Conservation (phyloP, 2,113 vertebrate genomes). For the Platichthys stellatus region DNA sequence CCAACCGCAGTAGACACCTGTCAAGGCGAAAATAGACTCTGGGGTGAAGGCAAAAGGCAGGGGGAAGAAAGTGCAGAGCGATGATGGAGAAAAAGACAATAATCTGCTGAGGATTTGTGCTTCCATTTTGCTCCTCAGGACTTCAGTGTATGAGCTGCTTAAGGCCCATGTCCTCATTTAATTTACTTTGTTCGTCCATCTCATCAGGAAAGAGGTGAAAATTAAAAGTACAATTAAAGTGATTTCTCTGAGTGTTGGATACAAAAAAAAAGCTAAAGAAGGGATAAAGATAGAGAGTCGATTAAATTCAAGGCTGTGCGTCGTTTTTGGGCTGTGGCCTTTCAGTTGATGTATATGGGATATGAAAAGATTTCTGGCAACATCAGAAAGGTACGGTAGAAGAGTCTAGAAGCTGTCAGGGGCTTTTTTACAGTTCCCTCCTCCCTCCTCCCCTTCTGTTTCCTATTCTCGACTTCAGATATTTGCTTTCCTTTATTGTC, state of each 20-base stretch:
- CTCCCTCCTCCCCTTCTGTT: constrained; percentile 41
- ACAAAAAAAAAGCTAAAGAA: neutral
- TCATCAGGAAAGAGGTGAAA: neutral
- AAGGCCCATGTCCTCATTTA: neutral
- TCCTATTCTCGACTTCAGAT: constrained; percentile 30
- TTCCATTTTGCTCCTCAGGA: constrained; percentile 4
- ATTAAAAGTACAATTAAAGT: neutral
- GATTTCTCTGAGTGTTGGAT: neutral
- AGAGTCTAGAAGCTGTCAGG: constrained; percentile 12
- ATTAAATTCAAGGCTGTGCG: neutral
- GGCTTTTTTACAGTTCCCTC: constrained; percentile 19
- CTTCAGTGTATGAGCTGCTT: neutral
- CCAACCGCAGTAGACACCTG: constrained; percentile 33
- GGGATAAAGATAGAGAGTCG: neutral
- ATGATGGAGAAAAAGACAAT: neutral
- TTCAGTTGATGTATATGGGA: neutral
- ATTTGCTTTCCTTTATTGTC: constrained; percentile 38
- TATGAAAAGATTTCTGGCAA: neutral
- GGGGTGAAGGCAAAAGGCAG: constrained; percentile 8
- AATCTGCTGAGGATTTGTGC: neutral
- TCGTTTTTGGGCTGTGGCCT: neutral
- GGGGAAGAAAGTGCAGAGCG: constrained; percentile 1
- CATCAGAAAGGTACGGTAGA: constrained; percentile 15
- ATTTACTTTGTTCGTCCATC: neutral
- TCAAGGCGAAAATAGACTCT: constrained; percentile 17